Percentiles rank a stretch among this genome's conserved stretches.
These are phyloP conservation scores for Suillia variegata DNA, from an alignment of 2,888 invertebrate genomes.

Conservation along the genomic window DNA sequence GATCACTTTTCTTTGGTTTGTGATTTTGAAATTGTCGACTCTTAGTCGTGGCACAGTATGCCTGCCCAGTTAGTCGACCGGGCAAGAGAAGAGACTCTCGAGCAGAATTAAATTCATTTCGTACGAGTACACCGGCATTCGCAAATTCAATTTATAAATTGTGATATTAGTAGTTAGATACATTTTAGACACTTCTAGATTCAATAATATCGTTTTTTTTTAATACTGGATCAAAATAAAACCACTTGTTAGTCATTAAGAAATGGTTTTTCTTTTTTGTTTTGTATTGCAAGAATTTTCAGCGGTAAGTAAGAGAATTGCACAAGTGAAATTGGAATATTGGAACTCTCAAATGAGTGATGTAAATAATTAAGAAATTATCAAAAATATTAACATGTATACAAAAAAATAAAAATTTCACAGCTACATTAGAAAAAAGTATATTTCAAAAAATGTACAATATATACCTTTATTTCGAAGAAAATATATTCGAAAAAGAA, in stretches of 20 bases:
- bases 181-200: constrained; percentile 39
- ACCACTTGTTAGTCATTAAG: not conserved
- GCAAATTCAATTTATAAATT: constrained; percentile 47
- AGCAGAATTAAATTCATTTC: not conserved
- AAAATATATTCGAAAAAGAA: too few species aligned
- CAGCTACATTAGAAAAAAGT: too few species aligned
- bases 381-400: too few species aligned
- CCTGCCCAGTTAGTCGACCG: not conserved
- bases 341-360: too few species aligned
- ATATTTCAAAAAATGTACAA: too few species aligned
- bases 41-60: not conserved
- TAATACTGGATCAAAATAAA: constrained; percentile 18
- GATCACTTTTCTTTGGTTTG: constrained; percentile 78
- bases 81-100: not conserved
- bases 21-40: constrained; percentile 63
- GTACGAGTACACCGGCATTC: not conserved
- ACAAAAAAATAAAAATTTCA: too few species aligned
- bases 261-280: too few species aligned
- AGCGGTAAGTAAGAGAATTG: too few species aligned
- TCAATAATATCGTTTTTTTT: constrained; percentile 20
- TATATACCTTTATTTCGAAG: too few species aligned
- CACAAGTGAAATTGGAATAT: too few species aligned
- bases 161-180: constrained; percentile 60
- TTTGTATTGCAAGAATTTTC: too few species aligned
- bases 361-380: too few species aligned